A percentile compares a stretch with the other conserved stretches of the same genome.
Conservation (phyloP, 2,888 invertebrate species). For the Callosobruchus maculatus region DNA sequence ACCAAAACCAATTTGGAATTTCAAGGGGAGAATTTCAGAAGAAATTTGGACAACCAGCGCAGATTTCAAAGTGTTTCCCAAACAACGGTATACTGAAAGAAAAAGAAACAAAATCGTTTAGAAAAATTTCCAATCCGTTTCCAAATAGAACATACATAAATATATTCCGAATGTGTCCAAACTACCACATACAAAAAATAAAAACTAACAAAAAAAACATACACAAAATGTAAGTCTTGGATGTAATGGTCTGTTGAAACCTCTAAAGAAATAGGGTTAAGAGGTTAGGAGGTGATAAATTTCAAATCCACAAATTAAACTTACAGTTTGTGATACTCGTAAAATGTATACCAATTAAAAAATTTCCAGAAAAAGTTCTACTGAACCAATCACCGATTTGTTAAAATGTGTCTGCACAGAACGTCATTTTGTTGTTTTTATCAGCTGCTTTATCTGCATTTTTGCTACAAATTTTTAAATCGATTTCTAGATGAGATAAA, state of each 20-base stretch:
- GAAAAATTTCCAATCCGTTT: background rate
- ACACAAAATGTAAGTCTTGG: background rate
- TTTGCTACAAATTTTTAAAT: too few species aligned
- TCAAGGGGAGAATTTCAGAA: background rate
- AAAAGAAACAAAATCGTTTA: background rate
- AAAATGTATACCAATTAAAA: background rate
- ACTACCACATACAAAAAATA: background rate
- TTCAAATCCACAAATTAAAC: background rate
- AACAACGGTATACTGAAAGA: background rate
- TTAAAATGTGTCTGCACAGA: background rate
- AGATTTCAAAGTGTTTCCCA: background rate
- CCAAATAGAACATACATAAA: background rate
- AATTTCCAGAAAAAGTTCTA: background rate
- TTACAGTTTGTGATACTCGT: background rate
- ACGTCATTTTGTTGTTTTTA: background rate
- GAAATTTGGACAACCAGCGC: background rate
- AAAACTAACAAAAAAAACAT: background rate
- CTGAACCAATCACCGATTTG: slow-evolving; percentile 32
- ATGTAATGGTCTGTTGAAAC: slow-evolving; percentile 21
- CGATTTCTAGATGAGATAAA: too few species aligned
- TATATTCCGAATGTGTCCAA: background rate
- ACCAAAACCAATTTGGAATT: background rate
- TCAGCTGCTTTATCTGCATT: too few species aligned
- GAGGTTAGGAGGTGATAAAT: background rate
- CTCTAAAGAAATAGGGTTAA: slow-evolving; percentile 6